A percentile compares a stretch with the other conserved stretches of the same genome.
Evolutionary conservation across 2,888 invertebrate species (phyloP).

Genomic region (Caenorhabditis becei): DNA sequence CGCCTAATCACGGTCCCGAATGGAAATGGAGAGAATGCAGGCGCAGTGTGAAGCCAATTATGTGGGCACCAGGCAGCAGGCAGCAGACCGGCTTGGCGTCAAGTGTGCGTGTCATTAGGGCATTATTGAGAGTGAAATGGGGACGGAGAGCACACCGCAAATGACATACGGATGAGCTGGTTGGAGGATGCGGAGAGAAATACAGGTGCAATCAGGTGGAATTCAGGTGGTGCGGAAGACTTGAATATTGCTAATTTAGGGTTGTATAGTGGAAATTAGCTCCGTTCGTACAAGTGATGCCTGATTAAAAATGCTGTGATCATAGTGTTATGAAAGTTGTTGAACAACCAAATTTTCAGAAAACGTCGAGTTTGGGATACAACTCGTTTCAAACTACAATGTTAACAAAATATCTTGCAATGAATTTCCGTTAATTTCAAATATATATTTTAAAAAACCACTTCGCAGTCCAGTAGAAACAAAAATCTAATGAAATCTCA

Average conservation of each 20-base stretch:
- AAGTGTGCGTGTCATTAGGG: conserved; percentile 57
- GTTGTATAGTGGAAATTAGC: background rate
- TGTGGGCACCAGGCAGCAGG: conserved; percentile 41
- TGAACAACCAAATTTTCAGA: no score
- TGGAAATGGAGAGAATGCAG: conserved; percentile 19
- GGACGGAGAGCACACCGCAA: conserved; percentile 13
- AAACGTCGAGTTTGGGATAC: no score
- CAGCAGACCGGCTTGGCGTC: conserved; percentile 27
- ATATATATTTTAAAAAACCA: no score
- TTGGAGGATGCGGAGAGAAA: background rate
- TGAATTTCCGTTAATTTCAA: no score
- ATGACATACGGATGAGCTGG: conserved; percentile 34
- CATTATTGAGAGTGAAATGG: conserved; percentile 50
- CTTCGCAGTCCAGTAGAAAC: no score
- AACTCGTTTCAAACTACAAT: no score
- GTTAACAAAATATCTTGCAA: no score
- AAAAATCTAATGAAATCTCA: no score
- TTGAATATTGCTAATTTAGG: conserved; percentile 2
- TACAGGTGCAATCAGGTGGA: conserved; percentile 41
- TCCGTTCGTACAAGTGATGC: background rate
- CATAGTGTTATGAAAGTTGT: no score
- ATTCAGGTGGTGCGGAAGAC: conserved; percentile 18
- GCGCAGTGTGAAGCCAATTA: conserved; percentile 59
- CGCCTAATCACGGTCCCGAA: conserved; percentile 47
- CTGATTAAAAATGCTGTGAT: background rate